Evolutionary conservation across 1,140 invertebrate genomes (phyloP), one percentile per base, ranked within the genome.

Genomic region (Nasonia vitripennis): DNA sequence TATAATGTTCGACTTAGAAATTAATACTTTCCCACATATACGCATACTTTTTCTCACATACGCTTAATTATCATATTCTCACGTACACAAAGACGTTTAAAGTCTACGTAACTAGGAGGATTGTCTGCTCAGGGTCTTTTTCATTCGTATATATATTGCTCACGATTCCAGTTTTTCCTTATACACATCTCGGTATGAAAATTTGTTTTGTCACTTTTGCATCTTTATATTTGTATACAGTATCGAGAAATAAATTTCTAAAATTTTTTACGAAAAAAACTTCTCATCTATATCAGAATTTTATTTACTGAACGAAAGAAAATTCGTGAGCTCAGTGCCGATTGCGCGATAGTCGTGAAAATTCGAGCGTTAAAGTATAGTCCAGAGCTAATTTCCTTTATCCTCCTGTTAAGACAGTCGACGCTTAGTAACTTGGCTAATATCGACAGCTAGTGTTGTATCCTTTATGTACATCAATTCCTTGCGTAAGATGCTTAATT

Each of bases 121-220:
- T 86, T 86, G 85, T 86, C 85, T 81, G 85, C 17, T 86, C 70
- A 51, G 74, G 80, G 80, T 82, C 85, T 86, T 86, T 86, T 86
- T 86, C 85, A 86, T 86, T 51, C 79, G 70, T 41, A 62, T n/a
- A 31, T 77, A 34, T 55, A 9, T 62, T 78, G 27, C 55, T 62
- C 74, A 77, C 34, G 74, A 23, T 77, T 27, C 34, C 17, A 37
- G 17, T 75, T 77, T 45, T 45, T 45, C 41, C 41, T 45, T 45
- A 10, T 45, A 45, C 41, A 45, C 41, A 45, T 45, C 9, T 77
- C 34, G 4, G 12, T 77, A 34, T n/a, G 55, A 62, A 62, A 62
- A 62, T 62, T 62, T 62, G 5, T 20, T 17, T 20, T 27, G 20
- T 45, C 55, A 4, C 5, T 20, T 62, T 62, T 62, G 51, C 5